A percentile compares a stretch with the other conserved stretches of the same genome.
phyloP scores from a whole-genome alignment of 2,888 invertebrate species.

The Cacoxenus indagator region DNA sequence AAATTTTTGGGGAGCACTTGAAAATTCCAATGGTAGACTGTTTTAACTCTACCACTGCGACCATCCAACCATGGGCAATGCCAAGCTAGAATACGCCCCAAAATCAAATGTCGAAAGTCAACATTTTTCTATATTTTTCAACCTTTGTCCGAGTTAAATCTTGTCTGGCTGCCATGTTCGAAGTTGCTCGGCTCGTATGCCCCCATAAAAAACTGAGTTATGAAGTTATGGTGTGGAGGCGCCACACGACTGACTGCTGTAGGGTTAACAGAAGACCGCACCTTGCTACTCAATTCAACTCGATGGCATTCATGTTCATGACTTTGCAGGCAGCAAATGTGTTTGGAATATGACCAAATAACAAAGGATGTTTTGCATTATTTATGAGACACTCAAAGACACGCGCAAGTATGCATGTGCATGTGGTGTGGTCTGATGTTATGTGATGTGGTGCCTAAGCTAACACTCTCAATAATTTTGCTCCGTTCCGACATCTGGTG shows the following conservation, averaged over 20 bases:
- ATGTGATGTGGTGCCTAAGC: too few relatives aligned
- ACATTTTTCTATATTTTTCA: not conserved
- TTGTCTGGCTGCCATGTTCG: not conserved
- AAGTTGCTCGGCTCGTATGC: too few relatives aligned
- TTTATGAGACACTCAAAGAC: conserved; percentile 43
- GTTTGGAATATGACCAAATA: conserved; percentile 20
- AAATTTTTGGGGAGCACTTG: too few relatives aligned
- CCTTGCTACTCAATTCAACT: conserved; percentile 34
- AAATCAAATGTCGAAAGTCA: conserved; percentile 20
- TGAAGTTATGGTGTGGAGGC: conserved; percentile 19
- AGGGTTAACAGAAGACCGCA: conserved; percentile 25
- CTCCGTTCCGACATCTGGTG: too few relatives aligned
- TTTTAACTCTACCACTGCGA: too few relatives aligned
- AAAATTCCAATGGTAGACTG: too few relatives aligned
- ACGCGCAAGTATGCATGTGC: conserved; percentile 41
- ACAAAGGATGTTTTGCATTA: conserved; percentile 41
- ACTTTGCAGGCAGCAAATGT: conserved; percentile 23
- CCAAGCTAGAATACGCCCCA: conserved; percentile 30
- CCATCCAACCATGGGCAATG: too few relatives aligned
- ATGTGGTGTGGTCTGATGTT: too few relatives aligned
- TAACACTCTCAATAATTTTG: too few relatives aligned
- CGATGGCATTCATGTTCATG: not conserved
- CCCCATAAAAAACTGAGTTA: not conserved
- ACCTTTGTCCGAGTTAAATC: conserved; percentile 1
- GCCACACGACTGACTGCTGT: conserved; percentile 16